A percentile compares a stretch with the other conserved stretches of the same genome.
These are phyloP conservation scores for Callyntrura sp. DNA, from an alignment of 2,888 invertebrate species.

Conservation along the genomic window DNA sequence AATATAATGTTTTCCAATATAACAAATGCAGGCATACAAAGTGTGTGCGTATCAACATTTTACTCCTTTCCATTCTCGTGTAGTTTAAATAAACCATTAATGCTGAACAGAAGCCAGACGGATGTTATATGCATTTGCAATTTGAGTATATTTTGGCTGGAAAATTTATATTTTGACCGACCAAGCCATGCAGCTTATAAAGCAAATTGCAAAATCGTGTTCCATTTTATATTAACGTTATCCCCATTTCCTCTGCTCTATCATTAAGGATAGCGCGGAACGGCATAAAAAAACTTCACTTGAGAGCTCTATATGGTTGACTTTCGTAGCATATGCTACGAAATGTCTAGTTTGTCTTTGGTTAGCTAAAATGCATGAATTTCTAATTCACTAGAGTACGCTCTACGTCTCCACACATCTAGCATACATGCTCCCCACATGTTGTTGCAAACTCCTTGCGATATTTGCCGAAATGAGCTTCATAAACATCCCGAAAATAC, in stretches of 20 bases:
- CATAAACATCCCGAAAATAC: constrained; percentile 73
- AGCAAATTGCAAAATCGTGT: constrained; percentile 78
- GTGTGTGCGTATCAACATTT: background rate
- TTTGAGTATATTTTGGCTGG: background rate
- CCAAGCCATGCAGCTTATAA: constrained; percentile 22
- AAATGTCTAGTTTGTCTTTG: constrained; percentile 31
- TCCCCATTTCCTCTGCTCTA: constrained; percentile 67
- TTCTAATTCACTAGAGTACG: background rate
- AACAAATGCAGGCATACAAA: background rate
- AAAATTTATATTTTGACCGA: constrained; percentile 44
- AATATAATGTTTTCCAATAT: constrained; percentile 6
- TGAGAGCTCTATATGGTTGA: background rate
- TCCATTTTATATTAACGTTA: constrained; percentile 66
- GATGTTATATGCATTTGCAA: constrained; percentile 9
- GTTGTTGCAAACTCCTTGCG: background rate
- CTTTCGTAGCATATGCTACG: background rate
- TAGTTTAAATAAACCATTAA: background rate
- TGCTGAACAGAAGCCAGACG: background rate
- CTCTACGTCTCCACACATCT: background rate
- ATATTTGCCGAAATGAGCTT: constrained; percentile 39
- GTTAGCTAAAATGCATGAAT: background rate
- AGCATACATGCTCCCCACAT: background rate
- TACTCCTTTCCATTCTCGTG: constrained; percentile 14
- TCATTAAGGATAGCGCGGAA: constrained; percentile 41
- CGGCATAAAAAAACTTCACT: constrained; percentile 44